Conservation (phyloP, 1,140 invertebrate genomes). For the Polypedilum pembai region DNA sequence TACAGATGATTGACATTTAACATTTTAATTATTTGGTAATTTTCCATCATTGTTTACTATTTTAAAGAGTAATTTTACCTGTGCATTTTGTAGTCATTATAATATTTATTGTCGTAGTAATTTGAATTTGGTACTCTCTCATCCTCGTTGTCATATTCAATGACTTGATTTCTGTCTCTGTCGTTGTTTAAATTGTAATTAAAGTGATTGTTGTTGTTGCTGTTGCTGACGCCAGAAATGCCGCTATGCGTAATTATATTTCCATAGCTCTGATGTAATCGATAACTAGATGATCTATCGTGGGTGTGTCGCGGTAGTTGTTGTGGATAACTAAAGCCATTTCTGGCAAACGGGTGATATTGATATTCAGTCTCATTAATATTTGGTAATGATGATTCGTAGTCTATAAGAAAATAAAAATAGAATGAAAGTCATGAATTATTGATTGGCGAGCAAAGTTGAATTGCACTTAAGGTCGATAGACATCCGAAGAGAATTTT, state of each 20-base stretch:
- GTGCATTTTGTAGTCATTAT: background rate
- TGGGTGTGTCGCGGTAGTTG: background rate
- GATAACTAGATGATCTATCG: constrained; percentile 22
- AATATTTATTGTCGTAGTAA: constrained; percentile 20
- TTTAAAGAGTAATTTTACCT: background rate
- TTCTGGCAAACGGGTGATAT: constrained; percentile 27
- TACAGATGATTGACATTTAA: no score
- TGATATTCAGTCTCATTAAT: constrained; percentile 26
- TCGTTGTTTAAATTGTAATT: background rate
- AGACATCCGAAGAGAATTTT: no score
- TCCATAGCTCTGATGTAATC: background rate
- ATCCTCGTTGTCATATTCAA: background rate
- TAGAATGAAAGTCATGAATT: background rate
- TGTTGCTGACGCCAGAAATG: background rate
- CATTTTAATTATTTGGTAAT: no score
- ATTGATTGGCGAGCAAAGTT: background rate
- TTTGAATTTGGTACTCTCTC: background rate
- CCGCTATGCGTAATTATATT: constrained; percentile 15
- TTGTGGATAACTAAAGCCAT: constrained; percentile 24
- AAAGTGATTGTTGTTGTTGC: background rate
- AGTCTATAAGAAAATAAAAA: background rate
- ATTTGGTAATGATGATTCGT: constrained; percentile 18
- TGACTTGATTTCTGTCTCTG: background rate
- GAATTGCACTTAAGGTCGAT: no score
- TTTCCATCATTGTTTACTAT: no score